Evolutionary conservation across 2,797 vertebrate genomes (phyloP).

Genomic region (Antrozous pallidus): DNA sequence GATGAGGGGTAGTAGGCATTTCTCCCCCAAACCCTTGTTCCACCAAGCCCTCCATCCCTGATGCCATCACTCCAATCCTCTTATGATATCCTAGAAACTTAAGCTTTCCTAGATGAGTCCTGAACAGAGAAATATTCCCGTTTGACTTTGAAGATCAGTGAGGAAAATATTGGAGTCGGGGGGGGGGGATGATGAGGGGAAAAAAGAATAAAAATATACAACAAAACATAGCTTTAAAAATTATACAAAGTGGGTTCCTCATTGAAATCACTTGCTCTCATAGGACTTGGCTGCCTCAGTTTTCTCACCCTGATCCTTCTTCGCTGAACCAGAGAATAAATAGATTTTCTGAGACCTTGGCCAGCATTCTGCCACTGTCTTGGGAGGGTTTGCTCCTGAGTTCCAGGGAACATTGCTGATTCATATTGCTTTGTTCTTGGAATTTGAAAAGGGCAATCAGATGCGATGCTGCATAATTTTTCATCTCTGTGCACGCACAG

Average conservation of each 20-base stretch:
- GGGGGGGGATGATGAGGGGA: background rate
- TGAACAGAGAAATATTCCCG: background rate
- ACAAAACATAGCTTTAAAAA: background rate
- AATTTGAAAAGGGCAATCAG: conserved; percentile 45
- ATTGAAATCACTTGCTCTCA: conserved; percentile 34
- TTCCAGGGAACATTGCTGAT: conserved; percentile 34
- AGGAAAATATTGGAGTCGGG: background rate
- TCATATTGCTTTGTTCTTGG: background rate
- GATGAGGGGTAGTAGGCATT: background rate
- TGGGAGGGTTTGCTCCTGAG: background rate
- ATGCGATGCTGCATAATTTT: background rate
- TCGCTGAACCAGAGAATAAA: background rate
- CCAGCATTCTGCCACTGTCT: background rate
- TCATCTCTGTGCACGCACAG: background rate
- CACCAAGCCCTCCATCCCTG: background rate
- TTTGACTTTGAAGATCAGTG: conserved; percentile 26
- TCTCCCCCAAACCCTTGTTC: rapidly evolving
- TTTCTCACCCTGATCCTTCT: background rate
- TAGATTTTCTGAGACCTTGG: background rate
- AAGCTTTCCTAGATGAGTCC: conserved; percentile 3
- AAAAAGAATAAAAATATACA: background rate
- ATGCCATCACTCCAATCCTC: background rate
- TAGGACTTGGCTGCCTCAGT: background rate
- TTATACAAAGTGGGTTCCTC: background rate
- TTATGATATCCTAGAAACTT: background rate